A percentile compares a stretch with the other conserved stretches of the same genome.
These are phyloP conservation scores for Harpegnathos saltator DNA, from an alignment of 1,140 invertebrate species.

Conservation along the genomic window DNA sequence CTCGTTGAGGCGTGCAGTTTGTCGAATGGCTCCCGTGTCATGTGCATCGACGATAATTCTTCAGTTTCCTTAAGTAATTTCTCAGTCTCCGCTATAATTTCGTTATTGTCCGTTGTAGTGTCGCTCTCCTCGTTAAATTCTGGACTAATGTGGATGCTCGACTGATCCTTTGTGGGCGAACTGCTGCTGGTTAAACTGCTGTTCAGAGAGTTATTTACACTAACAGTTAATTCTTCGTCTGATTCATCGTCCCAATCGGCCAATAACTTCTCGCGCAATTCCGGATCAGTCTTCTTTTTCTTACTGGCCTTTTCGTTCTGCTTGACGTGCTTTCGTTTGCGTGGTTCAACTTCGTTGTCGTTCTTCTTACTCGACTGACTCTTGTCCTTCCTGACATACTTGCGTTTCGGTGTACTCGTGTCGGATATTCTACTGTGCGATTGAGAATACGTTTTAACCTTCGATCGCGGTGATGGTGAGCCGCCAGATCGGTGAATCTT, in stretches of 20 bases:
- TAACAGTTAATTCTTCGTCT: conserved; percentile 74
- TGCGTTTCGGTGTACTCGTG: conserved; percentile 84
- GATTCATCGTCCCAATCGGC: conserved; percentile 85
- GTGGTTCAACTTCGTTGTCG: conserved; percentile 68
- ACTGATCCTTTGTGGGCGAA: conserved; percentile 43
- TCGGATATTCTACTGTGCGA: conserved; percentile 67
- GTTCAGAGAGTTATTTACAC: conserved; percentile 57
- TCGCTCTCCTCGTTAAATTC: conserved; percentile 47
- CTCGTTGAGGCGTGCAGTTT: conserved; percentile 21
- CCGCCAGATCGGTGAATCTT: conserved; percentile 87
- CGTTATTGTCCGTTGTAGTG: conserved; percentile 58
- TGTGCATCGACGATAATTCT: conserved; percentile 64
- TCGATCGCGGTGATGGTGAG: conserved; percentile 60
- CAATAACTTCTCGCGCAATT: conserved; percentile 82
- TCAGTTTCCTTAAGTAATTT: conserved; percentile 81
- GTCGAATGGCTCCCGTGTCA: conserved; percentile 46
- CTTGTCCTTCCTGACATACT: conserved; percentile 83
- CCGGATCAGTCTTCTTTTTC: conserved; percentile 83
- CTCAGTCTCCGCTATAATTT: conserved; percentile 77
- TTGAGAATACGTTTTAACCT: conserved; percentile 70
- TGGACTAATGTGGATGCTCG: conserved; percentile 52
- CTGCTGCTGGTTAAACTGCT: conserved; percentile 19
- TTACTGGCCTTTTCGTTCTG: conserved; percentile 78
- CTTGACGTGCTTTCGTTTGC: conserved; percentile 79
- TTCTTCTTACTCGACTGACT: conserved; percentile 71